phyloP scores from a whole-genome alignment of 2,797 vertebrate genomes.

The Pangasius mekongensis region DNA sequence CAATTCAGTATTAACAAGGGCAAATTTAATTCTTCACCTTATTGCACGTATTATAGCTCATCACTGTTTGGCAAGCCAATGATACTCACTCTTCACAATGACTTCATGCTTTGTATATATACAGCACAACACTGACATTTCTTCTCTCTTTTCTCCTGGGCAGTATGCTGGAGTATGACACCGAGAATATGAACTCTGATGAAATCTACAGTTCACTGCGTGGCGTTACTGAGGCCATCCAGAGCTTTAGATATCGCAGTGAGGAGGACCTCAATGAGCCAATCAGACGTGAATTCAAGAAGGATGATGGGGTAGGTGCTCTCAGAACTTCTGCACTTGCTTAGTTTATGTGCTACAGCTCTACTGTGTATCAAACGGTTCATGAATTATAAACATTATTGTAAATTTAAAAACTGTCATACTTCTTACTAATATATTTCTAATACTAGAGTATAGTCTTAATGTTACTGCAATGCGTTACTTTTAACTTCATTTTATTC shows the following conservation, averaged over 20 bases:
- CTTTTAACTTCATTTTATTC: background rate
- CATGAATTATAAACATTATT: background rate
- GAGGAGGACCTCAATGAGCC: conserved; percentile 97
- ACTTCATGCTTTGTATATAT: background rate
- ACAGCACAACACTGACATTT: background rate
- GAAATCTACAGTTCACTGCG: conserved; percentile 99
- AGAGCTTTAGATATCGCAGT: conserved; percentile 96
- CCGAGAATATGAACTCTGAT: conserved; percentile 97
- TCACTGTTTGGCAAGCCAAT: background rate
- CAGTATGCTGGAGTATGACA: conserved; percentile 97
- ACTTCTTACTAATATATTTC: background rate
- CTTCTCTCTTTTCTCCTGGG: conserved; percentile 35
- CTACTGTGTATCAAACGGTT: background rate
- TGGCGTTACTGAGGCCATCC: conserved; percentile 95
- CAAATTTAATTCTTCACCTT: background rate
- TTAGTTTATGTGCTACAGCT: background rate
- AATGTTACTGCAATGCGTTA: background rate
- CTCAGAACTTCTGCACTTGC: background rate
- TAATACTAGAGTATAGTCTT: background rate
- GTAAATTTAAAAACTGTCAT: background rate
- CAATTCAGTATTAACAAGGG: background rate
- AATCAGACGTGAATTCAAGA: conserved; percentile 89
- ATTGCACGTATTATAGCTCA: background rate
- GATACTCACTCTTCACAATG: background rate
- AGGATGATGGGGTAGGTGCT: conserved; percentile 89